Conservation (phyloP, 1,140 invertebrate species). For the Microvelia longipes region DNA sequence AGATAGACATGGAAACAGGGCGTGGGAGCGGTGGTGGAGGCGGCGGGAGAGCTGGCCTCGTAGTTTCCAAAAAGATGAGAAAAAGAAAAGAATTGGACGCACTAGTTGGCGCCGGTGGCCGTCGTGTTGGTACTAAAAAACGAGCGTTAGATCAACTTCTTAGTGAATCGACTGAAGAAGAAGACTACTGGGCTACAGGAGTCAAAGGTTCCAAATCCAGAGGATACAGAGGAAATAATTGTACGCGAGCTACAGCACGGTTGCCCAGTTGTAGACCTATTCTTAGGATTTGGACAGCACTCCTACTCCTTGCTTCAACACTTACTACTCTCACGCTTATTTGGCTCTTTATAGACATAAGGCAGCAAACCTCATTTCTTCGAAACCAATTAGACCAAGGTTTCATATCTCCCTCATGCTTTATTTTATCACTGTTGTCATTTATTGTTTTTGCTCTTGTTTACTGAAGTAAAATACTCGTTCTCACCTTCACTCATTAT, state of each 20-base stretch:
- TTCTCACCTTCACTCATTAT: neutral
- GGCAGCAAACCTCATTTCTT: constrained; percentile 45
- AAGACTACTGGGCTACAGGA: constrained; percentile 37
- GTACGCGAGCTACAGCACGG: constrained; percentile 20
- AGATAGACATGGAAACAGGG: constrained; percentile 13
- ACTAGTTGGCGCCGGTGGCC: constrained; percentile 24
- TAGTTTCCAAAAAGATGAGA: constrained; percentile 36
- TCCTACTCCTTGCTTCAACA: constrained; percentile 44
- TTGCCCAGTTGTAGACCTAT: constrained; percentile 32
- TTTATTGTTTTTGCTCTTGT: no score
- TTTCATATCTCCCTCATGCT: constrained; percentile 22
- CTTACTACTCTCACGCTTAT: constrained; percentile 45
- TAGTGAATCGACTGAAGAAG: constrained; percentile 33
- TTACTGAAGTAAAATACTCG: neutral
- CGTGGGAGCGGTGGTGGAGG: constrained; percentile 10
- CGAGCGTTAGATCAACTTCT: constrained; percentile 31
- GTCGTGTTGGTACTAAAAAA: constrained; percentile 16
- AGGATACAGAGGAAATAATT: constrained; percentile 28
- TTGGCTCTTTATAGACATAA: constrained; percentile 50
- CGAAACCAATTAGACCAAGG: constrained; percentile 50
- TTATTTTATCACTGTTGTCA: neutral
- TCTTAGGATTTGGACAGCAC: constrained; percentile 40
- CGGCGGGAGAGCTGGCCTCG: constrained; percentile 17
- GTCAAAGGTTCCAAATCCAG: constrained; percentile 25
- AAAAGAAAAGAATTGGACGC: constrained; percentile 40